These are phyloP conservation scores for Probaryconus sp. DNA, from an alignment of 1,140 invertebrate species.

Conservation along the genomic window DNA sequence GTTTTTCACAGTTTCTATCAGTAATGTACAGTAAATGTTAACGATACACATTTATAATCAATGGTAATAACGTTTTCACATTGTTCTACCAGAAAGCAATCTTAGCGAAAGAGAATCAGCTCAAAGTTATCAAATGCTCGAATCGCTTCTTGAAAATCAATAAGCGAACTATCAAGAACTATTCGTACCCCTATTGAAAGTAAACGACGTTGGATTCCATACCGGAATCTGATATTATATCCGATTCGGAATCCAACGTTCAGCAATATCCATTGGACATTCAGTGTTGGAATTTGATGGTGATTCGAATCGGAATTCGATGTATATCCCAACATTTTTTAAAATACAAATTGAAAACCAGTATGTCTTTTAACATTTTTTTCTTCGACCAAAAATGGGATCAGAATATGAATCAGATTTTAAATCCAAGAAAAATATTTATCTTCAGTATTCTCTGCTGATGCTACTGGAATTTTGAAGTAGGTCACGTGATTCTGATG, in stretches of 20 bases:
- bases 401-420: constrained; percentile 41
- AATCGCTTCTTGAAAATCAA: constrained; percentile 52
- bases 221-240: constrained; percentile 48
- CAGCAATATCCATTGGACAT: constrained; percentile 47
- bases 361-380: constrained; percentile 17
- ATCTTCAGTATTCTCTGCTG: constrained; percentile 35
- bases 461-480: constrained; percentile 21
- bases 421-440: constrained; percentile 34
- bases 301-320: constrained; percentile 44
- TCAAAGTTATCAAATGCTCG: constrained; percentile 45
- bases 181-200: constrained; percentile 45
- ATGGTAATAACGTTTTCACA: constrained; percentile 32
- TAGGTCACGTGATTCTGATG: constrained; percentile 14
- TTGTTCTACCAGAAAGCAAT: constrained; percentile 23
- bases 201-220: constrained; percentile 43
- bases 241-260: constrained; percentile 42
- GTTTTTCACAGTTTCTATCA: too few relatives aligned
- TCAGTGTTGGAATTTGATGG: constrained; percentile 53
- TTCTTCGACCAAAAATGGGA: constrained; percentile 34
- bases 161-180: constrained; percentile 56
- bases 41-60: constrained; percentile 18
- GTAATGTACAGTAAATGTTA: constrained; percentile 7
- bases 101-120: constrained; percentile 32
- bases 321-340: constrained; percentile 40
- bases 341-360: constrained; percentile 46